Evolutionary conservation across 2,888 invertebrate species (phyloP).

Genomic region (Drosophila tanythrix): DNA sequence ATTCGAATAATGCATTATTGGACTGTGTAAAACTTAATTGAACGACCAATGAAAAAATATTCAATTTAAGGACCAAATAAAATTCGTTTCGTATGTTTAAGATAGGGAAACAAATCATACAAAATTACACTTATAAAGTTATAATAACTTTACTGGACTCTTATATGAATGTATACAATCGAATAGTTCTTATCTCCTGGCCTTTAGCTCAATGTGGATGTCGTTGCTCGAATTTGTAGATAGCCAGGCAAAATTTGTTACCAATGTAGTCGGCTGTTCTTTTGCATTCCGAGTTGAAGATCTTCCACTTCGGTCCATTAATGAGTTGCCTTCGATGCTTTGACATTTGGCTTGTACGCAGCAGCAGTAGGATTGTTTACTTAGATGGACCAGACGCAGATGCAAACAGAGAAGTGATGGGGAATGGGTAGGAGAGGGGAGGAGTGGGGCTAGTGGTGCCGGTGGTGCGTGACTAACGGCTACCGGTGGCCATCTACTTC

Average conservation of each 20-base stretch:
- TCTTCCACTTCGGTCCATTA: slow-evolving; percentile 62
- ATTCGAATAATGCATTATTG: background rate
- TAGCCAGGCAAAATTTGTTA: slow-evolving; percentile 1
- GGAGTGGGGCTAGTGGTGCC: slow-evolving; percentile 2
- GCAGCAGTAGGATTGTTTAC: slow-evolving; percentile 62
- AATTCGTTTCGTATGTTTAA: background rate
- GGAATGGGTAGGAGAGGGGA: background rate
- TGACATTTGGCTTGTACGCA: slow-evolving; percentile 64
- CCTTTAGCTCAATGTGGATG: background rate
- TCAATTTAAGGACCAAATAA: background rate
- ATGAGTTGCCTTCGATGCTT: slow-evolving; percentile 74
- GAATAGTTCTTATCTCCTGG: background rate
- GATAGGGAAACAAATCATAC: no score
- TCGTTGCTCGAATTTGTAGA: background rate
- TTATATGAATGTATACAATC: background rate
- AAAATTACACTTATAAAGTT: background rate
- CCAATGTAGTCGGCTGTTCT: slow-evolving; percentile 2
- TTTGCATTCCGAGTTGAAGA: slow-evolving; percentile 12
- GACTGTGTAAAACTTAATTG: background rate
- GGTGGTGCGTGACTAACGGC: slow-evolving; percentile 80
- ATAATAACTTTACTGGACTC: no score
- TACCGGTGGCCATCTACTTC: slow-evolving; percentile 80
- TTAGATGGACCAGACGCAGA: slow-evolving; percentile 34
- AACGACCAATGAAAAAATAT: background rate
- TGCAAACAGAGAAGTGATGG: slow-evolving; percentile 27